Evolutionary conservation across 2,797 vertebrate genomes (phyloP), one percentile per base, ranked within the genome.

Genomic region (Danio jaintianensis): DNA sequence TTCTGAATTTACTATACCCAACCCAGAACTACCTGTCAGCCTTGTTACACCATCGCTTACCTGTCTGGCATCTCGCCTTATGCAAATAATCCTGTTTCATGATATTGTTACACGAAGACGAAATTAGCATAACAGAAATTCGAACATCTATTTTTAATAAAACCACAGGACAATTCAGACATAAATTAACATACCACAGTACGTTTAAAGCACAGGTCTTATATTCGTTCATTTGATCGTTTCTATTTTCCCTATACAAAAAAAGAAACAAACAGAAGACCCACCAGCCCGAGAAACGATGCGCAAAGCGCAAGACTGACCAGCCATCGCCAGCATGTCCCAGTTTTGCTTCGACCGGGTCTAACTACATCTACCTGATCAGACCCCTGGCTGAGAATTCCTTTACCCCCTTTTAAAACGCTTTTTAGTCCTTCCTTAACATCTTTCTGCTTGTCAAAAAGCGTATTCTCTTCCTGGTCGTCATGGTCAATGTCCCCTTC

Each of bases 261-360:
- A 7, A 4, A 12, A 50, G 47, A 22, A 18, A 15, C 18, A 47
- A 38, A 40, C 29, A 22, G 12, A 56, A 48, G 20, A 64, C 71
- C 40, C 52, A 95, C 94, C 93, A 95, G 82, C n/a, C 93, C 93
- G 5, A 95, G 89, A 84, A 93, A 95, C 0, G 94, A 93, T 0
- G 87, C 88, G n/a, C 93, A 94, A 9, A 94, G 90, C 11, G 84
- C 82, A 5, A 93, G 77, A 8, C 90, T 93, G 72, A 93, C 75
- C 82, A 88, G 64, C 93, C 93, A 92, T 64, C 88, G 89, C 13
- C 85, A 75, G 64, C 87, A 90, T 9, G 81, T 29, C 0, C 84
- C 90, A 0, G 22, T 3, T 5, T 82, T 72, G 47, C 79, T 52
- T 16, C 86, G 40, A n/a, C 85, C 86, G 0, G 82, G 85, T 16